These are phyloP conservation scores for Himantopus leucocephalus DNA, from an alignment of 2,113 vertebrate species.

Conservation along the genomic window DNA sequence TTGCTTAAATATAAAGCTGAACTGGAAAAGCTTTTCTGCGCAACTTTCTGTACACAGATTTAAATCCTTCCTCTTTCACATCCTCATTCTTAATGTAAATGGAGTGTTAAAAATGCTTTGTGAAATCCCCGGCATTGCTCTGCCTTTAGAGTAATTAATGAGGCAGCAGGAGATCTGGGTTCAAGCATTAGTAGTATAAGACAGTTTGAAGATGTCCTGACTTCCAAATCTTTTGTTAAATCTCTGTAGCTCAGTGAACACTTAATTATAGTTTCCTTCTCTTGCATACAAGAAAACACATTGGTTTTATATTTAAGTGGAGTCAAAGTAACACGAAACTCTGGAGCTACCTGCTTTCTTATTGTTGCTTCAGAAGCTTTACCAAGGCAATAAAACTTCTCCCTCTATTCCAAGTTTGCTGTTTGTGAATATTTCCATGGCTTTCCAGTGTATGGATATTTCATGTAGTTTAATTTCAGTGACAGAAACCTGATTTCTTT, in stretches of 20 bases:
- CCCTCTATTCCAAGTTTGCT: not conserved
- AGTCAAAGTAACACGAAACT: not conserved
- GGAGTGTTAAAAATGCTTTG: not conserved
- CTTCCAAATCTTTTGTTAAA: not conserved
- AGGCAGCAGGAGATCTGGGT: not conserved
- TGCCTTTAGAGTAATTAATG: not conserved
- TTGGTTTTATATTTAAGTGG: not conserved
- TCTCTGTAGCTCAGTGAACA: not conserved
- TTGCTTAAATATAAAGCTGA: not conserved
- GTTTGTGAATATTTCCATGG: not conserved
- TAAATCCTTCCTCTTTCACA: not conserved
- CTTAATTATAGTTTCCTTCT: not conserved
- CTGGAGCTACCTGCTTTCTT: not conserved
- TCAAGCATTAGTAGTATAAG: not conserved
- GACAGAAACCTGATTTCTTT: not conserved
- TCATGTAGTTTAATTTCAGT: not conserved
- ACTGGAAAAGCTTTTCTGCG: not conserved
- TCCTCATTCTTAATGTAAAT: not conserved
- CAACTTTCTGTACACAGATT: not conserved
- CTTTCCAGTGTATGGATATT: not conserved
- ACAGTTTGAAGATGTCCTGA: not conserved
- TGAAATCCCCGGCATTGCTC: not conserved
- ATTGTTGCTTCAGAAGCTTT: not conserved
- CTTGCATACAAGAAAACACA: not conserved
- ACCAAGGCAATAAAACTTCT: not conserved